A percentile compares a stretch with the other conserved stretches of the same genome.
phyloP scores from a whole-genome alignment of 2,797 vertebrate genomes.

The Stomatorhinus walkeri region DNA sequence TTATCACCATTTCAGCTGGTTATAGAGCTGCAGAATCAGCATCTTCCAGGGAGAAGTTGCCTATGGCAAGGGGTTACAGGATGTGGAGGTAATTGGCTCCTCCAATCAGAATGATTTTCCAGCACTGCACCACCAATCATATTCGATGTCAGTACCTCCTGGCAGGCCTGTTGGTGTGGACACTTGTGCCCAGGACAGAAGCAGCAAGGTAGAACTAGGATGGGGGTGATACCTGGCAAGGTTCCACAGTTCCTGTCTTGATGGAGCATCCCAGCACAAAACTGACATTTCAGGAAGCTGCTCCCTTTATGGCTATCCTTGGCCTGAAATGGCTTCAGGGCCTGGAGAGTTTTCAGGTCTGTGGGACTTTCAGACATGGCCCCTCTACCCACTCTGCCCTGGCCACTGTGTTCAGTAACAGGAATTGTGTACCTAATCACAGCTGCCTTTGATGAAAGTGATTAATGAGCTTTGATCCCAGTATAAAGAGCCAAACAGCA shows the following conservation, averaged over 20 bases:
- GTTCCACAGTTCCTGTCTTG: neutral
- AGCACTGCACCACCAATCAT: neutral
- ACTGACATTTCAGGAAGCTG: neutral
- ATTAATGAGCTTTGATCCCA: constrained; percentile 8
- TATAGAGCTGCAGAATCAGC: neutral
- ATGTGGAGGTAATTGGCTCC: neutral
- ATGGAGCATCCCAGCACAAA: neutral
- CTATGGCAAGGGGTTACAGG: neutral
- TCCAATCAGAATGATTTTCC: neutral
- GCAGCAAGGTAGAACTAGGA: neutral
- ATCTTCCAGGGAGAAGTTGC: neutral
- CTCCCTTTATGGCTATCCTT: neutral
- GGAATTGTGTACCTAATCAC: neutral
- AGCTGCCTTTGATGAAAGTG: neutral
- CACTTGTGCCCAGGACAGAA: neutral
- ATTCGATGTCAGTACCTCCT: neutral
- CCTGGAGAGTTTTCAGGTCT: neutral
- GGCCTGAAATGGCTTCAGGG: neutral
- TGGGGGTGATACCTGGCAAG: neutral
- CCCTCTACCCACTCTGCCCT: neutral
- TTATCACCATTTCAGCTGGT: neutral
- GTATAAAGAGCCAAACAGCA: neutral
- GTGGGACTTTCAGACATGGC: neutral
- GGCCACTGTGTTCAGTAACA: neutral
- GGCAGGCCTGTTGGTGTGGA: neutral